Evolutionary conservation across 2,113 vertebrate species (phyloP).

Genomic region (pig (Sus scrofa)): DNA sequence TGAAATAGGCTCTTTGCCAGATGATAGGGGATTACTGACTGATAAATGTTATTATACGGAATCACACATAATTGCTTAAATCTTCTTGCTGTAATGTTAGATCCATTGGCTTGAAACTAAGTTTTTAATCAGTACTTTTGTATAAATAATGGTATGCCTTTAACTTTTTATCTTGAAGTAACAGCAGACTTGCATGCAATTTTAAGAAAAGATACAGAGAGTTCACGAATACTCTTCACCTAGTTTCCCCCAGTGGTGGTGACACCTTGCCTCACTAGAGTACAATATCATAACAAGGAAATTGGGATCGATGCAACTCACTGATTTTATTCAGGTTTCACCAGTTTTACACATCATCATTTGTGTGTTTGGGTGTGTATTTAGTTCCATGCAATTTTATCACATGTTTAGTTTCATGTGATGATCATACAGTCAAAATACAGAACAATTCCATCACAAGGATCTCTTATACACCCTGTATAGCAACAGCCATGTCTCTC

Average conservation of each 20-base stretch:
- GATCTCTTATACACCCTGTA: neutral
- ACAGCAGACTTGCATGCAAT: constrained; percentile 17
- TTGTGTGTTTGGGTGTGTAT: neutral
- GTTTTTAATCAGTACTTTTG: constrained; percentile 35
- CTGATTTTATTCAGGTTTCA: constrained; percentile 20
- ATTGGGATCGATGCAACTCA: constrained; percentile 16
- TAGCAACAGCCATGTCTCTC: neutral
- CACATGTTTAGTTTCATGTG: neutral
- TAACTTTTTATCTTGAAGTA: neutral
- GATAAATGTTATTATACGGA: neutral
- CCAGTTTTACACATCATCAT: neutral
- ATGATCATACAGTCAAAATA: neutral
- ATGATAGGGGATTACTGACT: neutral
- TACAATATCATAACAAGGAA: neutral
- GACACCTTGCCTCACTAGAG: neutral
- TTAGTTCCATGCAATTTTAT: constrained; percentile 36
- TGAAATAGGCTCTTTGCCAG: neutral
- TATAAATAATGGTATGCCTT: constrained; percentile 40
- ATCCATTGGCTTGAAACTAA: neutral
- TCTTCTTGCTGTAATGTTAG: constrained; percentile 5
- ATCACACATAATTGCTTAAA: neutral
- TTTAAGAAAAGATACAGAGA: constrained; percentile 33
- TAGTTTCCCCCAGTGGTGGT: constrained; percentile 10
- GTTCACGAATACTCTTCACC: neutral
- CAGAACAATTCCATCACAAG: neutral